Percentiles rank a stretch among this genome's conserved stretches.
These are phyloP conservation scores for Chelonus insularis DNA, from an alignment of 1,140 invertebrate genomes.

Conservation along the genomic window DNA sequence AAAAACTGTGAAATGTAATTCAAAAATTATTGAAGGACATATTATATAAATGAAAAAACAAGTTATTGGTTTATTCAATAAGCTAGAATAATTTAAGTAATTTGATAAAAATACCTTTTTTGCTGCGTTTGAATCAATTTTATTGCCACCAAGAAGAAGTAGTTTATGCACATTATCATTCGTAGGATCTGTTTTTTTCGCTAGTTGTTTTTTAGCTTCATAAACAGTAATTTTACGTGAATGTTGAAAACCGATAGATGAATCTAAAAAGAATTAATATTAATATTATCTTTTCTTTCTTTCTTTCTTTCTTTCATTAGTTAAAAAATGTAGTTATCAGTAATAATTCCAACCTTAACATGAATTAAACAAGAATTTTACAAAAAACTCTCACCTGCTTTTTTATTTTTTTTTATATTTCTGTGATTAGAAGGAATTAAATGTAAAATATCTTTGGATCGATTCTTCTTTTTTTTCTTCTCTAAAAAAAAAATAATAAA, in stretches of 20 bases:
- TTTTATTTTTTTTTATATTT: slow-evolving; percentile 36
- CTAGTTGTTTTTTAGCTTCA: slow-evolving; percentile 40
- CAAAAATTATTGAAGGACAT: slow-evolving; percentile 3
- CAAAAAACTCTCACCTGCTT: slow-evolving; percentile 29
- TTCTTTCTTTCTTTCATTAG: too few relatives aligned
- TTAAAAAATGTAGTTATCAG: slow-evolving; percentile 10
- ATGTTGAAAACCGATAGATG: slow-evolving; percentile 23
- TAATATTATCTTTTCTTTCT: too few relatives aligned
- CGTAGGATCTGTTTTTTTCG: slow-evolving; percentile 37
- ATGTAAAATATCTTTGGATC: slow-evolving; percentile 38
- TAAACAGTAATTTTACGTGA: slow-evolving; percentile 41
- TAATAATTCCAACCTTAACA: too few relatives aligned
- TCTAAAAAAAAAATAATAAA: slow-evolving; percentile 23
- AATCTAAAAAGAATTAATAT: too few relatives aligned
- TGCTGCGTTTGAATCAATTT: slow-evolving; percentile 32
- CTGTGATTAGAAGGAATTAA: slow-evolving; percentile 45
- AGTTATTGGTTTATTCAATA: too few relatives aligned
- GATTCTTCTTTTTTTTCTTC: slow-evolving; percentile 34
- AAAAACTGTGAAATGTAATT: slow-evolving; percentile 38
- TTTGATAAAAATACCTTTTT: slow-evolving; percentile 39
- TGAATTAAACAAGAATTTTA: too few relatives aligned
- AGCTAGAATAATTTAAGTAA: slow-evolving; percentile 10
- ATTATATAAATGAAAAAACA: not conserved
- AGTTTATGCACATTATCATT: slow-evolving; percentile 47
- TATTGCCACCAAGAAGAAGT: slow-evolving; percentile 39